Conservation (phyloP, 2,888 invertebrate genomes). For the Luperina nickerlii region DNA sequence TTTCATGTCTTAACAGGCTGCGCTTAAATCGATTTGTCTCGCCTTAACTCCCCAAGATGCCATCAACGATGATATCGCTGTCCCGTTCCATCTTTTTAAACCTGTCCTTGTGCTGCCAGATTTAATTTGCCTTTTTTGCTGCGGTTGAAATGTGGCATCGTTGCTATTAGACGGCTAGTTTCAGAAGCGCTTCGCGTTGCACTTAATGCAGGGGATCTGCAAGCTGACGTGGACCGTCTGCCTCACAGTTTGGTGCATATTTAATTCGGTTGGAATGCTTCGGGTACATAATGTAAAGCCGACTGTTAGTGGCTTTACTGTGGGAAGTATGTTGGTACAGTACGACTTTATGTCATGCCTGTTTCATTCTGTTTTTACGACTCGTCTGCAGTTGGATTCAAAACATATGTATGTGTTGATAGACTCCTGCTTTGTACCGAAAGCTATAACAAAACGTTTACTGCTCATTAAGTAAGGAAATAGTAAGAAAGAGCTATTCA, state of each 20-base stretch:
- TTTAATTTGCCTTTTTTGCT: constrained; percentile 82
- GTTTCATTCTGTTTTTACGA: constrained; percentile 61
- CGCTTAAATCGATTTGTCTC: constrained; percentile 85
- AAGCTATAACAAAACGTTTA: constrained; percentile 59
- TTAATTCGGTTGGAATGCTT: constrained; percentile 56
- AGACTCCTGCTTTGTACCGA: constrained; percentile 49
- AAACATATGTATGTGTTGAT: constrained; percentile 45
- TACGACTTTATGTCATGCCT: constrained; percentile 46
- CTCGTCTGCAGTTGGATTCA: constrained; percentile 44
- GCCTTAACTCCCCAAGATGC: constrained; percentile 79
- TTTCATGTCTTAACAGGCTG: constrained; percentile 80
- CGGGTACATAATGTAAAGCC: constrained; percentile 44
- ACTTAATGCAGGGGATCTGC: constrained; percentile 60
- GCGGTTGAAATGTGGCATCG: constrained; percentile 70
- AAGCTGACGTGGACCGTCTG: constrained; percentile 47
- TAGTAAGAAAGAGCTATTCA: constrained; percentile 42
- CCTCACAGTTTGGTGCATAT: constrained; percentile 53
- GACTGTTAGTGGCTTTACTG: constrained; percentile 52
- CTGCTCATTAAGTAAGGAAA: constrained; percentile 63
- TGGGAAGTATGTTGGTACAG: constrained; percentile 54
- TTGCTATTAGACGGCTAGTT: constrained; percentile 68
- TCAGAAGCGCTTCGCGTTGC: constrained; percentile 69
- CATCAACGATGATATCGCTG: constrained; percentile 72
- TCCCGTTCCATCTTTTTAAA: constrained; percentile 79
- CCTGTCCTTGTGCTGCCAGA: constrained; percentile 79